These are phyloP conservation scores for Lapara coniferarum DNA, from an alignment of 2,888 invertebrate species.

Conservation along the genomic window DNA sequence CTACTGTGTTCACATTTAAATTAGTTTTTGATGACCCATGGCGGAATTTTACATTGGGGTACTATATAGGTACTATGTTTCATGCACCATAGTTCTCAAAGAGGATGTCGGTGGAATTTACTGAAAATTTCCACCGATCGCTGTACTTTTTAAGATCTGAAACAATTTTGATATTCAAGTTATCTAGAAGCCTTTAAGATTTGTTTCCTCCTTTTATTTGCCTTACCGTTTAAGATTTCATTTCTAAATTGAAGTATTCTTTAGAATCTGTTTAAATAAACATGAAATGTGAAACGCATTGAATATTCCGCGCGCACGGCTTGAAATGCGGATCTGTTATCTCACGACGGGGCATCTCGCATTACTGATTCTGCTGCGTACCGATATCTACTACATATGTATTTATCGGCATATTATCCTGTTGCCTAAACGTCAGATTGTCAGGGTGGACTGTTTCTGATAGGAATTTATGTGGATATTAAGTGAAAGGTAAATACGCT, in stretches of 20 bases:
- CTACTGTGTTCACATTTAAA: not conserved
- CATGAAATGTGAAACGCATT: constrained; percentile 4
- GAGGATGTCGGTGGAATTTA: no score
- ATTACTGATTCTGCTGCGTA: constrained; percentile 18
- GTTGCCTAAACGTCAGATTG: not conserved
- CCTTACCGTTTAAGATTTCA: not conserved
- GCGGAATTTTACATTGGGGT: no score
- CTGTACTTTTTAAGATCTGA: no score
- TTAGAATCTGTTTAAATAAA: constrained; percentile 5
- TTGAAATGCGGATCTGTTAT: constrained; percentile 23
- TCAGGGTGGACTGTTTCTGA: not conserved
- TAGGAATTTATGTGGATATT: no score
- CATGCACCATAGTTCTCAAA: no score
- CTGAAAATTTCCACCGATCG: no score
- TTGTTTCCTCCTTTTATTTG: not conserved
- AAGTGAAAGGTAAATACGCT: no score
- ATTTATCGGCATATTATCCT: not conserved
- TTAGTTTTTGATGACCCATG: not conserved
- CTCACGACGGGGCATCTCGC: constrained; percentile 22
- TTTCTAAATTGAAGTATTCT: not conserved
- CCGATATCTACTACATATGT: constrained; percentile 7
- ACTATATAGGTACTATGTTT: no score
- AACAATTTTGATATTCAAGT: not conserved
- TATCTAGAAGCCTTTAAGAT: not conserved
- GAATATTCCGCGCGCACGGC: not conserved